Percentiles rank a stretch among this genome's conserved stretches.
These are phyloP conservation scores for Heliconius nattereri DNA, from an alignment of 1,140 invertebrate genomes.

Conservation along the genomic window DNA sequence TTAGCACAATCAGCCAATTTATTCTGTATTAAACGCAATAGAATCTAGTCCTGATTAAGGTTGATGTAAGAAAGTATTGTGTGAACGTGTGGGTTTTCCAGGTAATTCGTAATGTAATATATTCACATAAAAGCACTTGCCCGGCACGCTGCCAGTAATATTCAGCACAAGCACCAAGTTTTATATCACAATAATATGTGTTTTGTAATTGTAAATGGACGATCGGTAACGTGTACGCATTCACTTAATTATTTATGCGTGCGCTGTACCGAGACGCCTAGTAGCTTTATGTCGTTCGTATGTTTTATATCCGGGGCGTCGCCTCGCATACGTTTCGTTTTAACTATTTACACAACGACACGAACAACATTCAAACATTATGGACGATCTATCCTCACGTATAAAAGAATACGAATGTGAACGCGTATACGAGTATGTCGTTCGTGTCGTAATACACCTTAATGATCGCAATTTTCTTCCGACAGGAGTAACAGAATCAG, in stretches of 20 bases:
- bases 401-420: slow-evolving; percentile 21
- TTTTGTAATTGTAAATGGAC: slow-evolving; percentile 76
- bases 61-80: slow-evolving; percentile 57
- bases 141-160: slow-evolving; percentile 80
- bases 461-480: slow-evolving; percentile 62
- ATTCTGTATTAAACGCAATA: slow-evolving; percentile 6
- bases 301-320: slow-evolving; percentile 58
- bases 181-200: slow-evolving; percentile 78
- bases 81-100: slow-evolving; percentile 64
- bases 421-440: slow-evolving; percentile 32
- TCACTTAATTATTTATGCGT: slow-evolving; percentile 46
- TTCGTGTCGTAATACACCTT: slow-evolving; percentile 55
- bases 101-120: slow-evolving; percentile 77
- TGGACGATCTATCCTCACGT: slow-evolving; percentile 23
- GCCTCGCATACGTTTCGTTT: slow-evolving; percentile 56
- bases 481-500: slow-evolving; percentile 66
- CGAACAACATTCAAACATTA: slow-evolving; percentile 47
- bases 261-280: slow-evolving; percentile 63
- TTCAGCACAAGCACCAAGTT: slow-evolving; percentile 79
- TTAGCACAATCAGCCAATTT: background rate
- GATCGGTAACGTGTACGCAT: slow-evolving; percentile 69
- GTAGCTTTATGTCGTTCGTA: slow-evolving; percentile 80
- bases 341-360: slow-evolving; percentile 53
- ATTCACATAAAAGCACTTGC: slow-evolving; percentile 79
- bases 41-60: slow-evolving; percentile 48